Percentiles rank a stretch among this genome's conserved stretches.
phyloP scores from a whole-genome alignment of 2,113 vertebrate species.

The Callocephalon fimbriatum region DNA sequence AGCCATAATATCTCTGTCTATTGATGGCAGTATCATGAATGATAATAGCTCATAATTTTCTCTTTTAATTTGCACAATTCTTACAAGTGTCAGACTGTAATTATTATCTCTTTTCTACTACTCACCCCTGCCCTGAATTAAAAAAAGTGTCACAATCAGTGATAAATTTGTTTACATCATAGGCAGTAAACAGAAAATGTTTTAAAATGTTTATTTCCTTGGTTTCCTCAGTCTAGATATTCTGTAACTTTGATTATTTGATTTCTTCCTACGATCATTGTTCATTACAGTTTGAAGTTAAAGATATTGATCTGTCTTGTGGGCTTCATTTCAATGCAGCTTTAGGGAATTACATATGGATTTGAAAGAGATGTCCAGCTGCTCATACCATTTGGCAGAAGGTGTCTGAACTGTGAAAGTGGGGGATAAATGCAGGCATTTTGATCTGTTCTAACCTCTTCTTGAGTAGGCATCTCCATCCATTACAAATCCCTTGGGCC shows the following conservation, averaged over 20 bases:
- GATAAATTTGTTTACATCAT: not conserved
- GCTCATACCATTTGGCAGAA: slow-evolving; percentile 44
- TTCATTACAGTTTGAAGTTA: not conserved
- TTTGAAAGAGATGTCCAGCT: slow-evolving; percentile 49
- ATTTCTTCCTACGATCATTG: not conserved
- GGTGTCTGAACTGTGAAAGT: not conserved
- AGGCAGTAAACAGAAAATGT: not conserved
- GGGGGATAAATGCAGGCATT: not conserved
- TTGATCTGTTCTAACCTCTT: not conserved
- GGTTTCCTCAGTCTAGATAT: not conserved
- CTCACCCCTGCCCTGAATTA: not conserved
- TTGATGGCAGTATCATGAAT: not conserved
- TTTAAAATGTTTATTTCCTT: not conserved
- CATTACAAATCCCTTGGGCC: slow-evolving; percentile 59
- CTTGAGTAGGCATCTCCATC: slow-evolving; percentile 35
- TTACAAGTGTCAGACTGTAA: not conserved
- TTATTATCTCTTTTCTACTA: not conserved
- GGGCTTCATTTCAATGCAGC: slow-evolving; percentile 11
- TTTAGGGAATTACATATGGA: slow-evolving; percentile 62
- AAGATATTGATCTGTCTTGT: slow-evolving; percentile 49
- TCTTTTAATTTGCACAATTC: not conserved
- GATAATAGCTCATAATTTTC: not conserved
- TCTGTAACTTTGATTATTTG: not conserved
- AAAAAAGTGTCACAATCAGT: not conserved
- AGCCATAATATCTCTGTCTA: not conserved